Base-by-base conservation (phyloP, 2,888 invertebrate species). In the Crematogaster levior region DNA sequence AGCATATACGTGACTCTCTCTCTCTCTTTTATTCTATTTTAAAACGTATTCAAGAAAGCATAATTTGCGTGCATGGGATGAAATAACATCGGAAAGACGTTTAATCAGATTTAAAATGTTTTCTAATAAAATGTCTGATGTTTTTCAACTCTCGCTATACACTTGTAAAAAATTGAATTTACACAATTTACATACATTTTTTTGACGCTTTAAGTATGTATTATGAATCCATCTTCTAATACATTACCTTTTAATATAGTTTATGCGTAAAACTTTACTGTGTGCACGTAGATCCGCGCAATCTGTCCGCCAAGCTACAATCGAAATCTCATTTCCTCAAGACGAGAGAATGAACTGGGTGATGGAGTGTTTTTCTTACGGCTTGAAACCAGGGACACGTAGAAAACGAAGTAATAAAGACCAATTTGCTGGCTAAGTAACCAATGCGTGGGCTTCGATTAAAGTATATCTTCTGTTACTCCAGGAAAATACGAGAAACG, bases 241-340 rank as follows among this genome's bases (percentile, higher is more conserved):
- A 53, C 7, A 0, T 18, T 63, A 18, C 10, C 5, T 5, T 24
- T 43, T 63, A 24, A 60, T 60, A 30, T 15, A 34, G n/a, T 40
- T 61, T 21, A 34, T n/a, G n/a, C 40, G 7, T 63, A 5, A 24
- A 66, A 66, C 46, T 46, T 65, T 1, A 27, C 46, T 3, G 3
- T 43, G 15, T 10, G 43, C 18, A 18, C n/a, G n/a, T n/a, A n/a
- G n/a, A n/a, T n/a, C n/a, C n/a, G n/a, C n/a, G n/a, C n/a, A n/a
- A n/a, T n/a, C n/a, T n/a, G n/a, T n/a, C n/a, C n/a, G n/a, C n/a
- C n/a, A 27, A 10, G 10, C 5, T 27, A 27, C 12, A 46, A n/a
- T 48, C n/a, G 7, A 66, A 48, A 46, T 66, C 65, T 66, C 65
- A 66, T 66, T 66, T 66, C n/a, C 30, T 48, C n/a, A 6, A n/a